Conservation (phyloP, 2,797 vertebrate genomes). For the Poeciliopsis turneri region DNA sequence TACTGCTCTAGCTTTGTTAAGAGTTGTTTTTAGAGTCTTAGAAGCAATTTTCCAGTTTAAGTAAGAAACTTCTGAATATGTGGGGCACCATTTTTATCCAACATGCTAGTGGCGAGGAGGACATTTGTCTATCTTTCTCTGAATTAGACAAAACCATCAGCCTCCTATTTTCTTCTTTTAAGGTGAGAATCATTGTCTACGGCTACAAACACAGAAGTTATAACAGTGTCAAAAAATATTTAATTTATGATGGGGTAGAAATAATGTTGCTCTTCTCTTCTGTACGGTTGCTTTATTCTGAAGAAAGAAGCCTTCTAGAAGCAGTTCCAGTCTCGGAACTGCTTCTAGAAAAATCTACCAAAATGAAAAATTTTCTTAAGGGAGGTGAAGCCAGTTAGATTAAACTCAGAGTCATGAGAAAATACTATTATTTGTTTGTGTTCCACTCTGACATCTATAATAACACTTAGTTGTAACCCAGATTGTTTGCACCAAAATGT, state of each 20-base stretch:
- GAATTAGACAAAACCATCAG: neutral
- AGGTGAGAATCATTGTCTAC: neutral
- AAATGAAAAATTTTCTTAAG: neutral
- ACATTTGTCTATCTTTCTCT: neutral
- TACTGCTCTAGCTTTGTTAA: neutral
- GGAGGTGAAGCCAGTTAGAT: neutral
- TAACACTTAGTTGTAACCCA: neutral
- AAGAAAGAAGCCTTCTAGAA: neutral
- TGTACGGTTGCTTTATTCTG: neutral
- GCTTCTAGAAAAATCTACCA: neutral
- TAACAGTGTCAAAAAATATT: neutral
- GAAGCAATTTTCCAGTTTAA: neutral
- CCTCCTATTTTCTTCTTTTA: neutral
- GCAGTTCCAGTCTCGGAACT: neutral
- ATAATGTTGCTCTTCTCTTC: neutral
- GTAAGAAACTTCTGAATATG: neutral
- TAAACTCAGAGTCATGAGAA: neutral
- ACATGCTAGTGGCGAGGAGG: no score
- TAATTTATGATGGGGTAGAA: neutral
- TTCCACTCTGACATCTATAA: no score
- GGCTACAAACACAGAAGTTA: neutral
- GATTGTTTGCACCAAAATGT: neutral
- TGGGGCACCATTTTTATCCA: neutral
- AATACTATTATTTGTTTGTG: neutral
- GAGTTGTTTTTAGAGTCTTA: neutral